Percentiles rank a stretch among this genome's conserved stretches.
Conservation (phyloP, 2,888 invertebrate genomes). For the Chydorus sphaericus region DNA sequence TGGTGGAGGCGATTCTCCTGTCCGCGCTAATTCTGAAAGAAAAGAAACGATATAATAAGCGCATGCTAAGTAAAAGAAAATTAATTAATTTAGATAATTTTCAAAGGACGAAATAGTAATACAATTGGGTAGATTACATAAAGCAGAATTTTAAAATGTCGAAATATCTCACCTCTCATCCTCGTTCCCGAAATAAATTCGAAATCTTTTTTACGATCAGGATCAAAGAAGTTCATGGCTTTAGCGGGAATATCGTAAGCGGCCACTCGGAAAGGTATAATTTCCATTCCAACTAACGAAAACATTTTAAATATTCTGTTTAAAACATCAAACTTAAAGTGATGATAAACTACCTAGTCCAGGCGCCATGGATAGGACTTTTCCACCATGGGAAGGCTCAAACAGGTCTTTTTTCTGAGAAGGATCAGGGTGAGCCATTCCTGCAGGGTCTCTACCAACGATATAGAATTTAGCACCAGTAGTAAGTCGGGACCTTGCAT, state of each 20-base stretch:
- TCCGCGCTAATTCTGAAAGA: conserved; percentile 44
- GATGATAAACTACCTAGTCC: too few species aligned
- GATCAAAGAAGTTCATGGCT: conserved; percentile 89
- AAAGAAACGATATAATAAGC: conserved; percentile 35
- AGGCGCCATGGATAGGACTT: conserved; percentile 83
- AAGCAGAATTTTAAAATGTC: not conserved
- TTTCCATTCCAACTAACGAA: conserved; percentile 75
- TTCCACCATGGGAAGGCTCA: conserved; percentile 83
- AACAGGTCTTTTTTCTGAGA: conserved; percentile 59
- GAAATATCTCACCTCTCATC: conserved; percentile 60
- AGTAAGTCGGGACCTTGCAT: conserved; percentile 83
- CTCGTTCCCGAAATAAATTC: conserved; percentile 86
- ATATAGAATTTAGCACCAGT: conserved; percentile 98
- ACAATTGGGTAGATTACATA: too few species aligned
- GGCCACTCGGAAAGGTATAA: conserved; percentile 94
- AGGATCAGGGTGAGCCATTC: conserved; percentile 79
- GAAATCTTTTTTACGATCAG: conserved; percentile 75
- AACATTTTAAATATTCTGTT: too few species aligned
- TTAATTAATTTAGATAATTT: not conserved
- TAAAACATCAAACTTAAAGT: too few species aligned
- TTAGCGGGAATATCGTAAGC: conserved; percentile 78
- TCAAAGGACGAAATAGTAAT: conserved; percentile 17
- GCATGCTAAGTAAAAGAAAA: conserved; percentile 26
- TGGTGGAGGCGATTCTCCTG: conserved; percentile 75
- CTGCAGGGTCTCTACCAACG: conserved; percentile 96